Evolutionary conservation across 2,888 invertebrate genomes (phyloP), one percentile per base, ranked within the genome.

Genomic region (Andrena bucephala): DNA sequence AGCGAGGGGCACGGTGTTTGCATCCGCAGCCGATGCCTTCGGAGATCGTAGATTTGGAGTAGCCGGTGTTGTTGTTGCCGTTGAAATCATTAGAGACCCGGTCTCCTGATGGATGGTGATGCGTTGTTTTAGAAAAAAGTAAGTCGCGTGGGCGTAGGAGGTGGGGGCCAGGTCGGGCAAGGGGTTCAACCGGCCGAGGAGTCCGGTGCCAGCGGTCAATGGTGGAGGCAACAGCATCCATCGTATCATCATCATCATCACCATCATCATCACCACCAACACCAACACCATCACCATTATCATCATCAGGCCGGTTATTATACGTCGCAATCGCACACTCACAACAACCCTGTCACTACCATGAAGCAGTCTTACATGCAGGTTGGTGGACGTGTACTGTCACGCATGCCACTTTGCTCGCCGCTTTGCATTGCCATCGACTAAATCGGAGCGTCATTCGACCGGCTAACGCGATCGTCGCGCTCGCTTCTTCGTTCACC

Each of bases 361-460:
- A 94, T 94, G 94, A 94, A 94, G 93, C 94, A 94, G 93, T 94
- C 94, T 89, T 94, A 94, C 89, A 94, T 94, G 93, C 94, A 94
- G 94, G 94, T 94, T 94, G 79, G 88, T 89, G 77, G 80, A 85
- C 74, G 68, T 75, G 75, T 84, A 74, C 77, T 77, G 62, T 83
- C 86, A 57, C 48, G 77, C 85, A 79, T 85, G 77, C 54, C 70
- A 60, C 50, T 78, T 74, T 31, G 63, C 77, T 74, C 76, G 78
- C 79, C 77, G 78, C 79, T 79, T 82, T 70, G 69, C 74, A 31
- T 54, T 59, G 60, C 48, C 68, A 52, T 71, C 71, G 50, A 50
- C 67, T 65, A 27, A 68, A 24, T 6, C 50, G 7, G 7, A 73
- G 74, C 67, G 63, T 48, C 60, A 59, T 66, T 68, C 52, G 33